phyloP scores from a whole-genome alignment of 2,888 invertebrate genomes.

The Brachyopa scutellaris region DNA sequence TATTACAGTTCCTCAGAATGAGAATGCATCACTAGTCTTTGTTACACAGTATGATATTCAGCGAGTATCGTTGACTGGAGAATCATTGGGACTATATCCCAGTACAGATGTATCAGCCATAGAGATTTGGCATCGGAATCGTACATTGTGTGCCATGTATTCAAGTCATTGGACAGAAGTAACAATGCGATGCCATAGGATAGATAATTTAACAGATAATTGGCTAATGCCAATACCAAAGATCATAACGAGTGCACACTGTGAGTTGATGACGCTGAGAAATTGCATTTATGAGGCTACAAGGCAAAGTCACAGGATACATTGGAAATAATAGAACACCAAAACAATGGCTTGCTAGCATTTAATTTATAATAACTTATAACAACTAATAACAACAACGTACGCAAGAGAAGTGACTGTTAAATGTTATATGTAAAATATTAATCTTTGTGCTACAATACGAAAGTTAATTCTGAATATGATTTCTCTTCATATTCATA shows the following conservation, averaged over 20 bases:
- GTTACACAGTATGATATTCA: slow-evolving; percentile 86
- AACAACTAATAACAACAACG: too few relatives aligned
- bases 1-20: slow-evolving; percentile 85
- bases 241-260: slow-evolving; percentile 85
- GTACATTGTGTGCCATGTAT: slow-evolving; percentile 88
- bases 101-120: slow-evolving; percentile 81
- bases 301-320: slow-evolving; percentile 43
- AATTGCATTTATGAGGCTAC: slow-evolving; percentile 18
- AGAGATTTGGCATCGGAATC: slow-evolving; percentile 87
- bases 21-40: slow-evolving; percentile 86
- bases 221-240: slow-evolving; percentile 85
- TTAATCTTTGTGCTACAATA: slow-evolving; percentile 8
- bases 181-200: slow-evolving; percentile 86
- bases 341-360: neutral
- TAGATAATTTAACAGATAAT: slow-evolving; percentile 85
- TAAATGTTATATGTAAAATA: slow-evolving; percentile 35
- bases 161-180: slow-evolving; percentile 81
- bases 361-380: slow-evolving; percentile 19
- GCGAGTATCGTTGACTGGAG: slow-evolving; percentile 84
- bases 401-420: slow-evolving; percentile 57
- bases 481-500: neutral
- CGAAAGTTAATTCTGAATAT: neutral
- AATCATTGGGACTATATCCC: slow-evolving; percentile 77
- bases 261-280: slow-evolving; percentile 81
- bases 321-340: neutral